phyloP scores from a whole-genome alignment of 2,797 vertebrate genomes.

The Peromyscus eremicus region DNA sequence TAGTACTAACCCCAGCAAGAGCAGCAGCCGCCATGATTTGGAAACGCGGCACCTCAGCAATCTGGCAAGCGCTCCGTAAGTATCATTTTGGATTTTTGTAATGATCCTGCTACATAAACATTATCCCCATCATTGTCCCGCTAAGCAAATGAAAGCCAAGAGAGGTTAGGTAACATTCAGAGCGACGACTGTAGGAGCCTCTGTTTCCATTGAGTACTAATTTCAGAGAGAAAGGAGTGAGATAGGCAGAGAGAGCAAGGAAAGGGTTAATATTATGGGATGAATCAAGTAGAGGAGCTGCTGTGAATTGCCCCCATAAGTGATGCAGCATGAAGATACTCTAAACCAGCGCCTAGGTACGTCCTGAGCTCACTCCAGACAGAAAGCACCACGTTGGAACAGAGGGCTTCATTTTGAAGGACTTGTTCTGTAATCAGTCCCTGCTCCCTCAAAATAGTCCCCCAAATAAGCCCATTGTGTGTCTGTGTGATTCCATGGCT shows the following conservation, averaged over 20 bases:
- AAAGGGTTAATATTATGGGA: neutral
- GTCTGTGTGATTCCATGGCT: neutral
- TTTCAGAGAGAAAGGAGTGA: neutral
- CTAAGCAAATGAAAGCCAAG: neutral
- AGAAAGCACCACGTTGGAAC: neutral
- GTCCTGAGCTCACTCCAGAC: neutral
- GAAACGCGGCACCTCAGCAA: neutral
- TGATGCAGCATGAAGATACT: neutral
- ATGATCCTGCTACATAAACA: neutral
- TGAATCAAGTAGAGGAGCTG: neutral
- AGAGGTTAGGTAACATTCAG: neutral
- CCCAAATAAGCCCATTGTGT: constrained; percentile 24
- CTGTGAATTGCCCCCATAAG: neutral
- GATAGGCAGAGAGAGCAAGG: neutral
- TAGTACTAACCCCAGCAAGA: neutral
- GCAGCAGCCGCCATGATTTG: too few relatives aligned
- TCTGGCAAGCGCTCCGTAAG: neutral
- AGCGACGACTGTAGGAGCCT: neutral
- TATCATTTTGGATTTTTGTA: neutral
- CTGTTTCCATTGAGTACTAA: neutral
- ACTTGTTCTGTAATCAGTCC: neutral
- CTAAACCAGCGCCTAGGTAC: neutral
- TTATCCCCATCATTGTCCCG: neutral
- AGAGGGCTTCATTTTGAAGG: neutral
- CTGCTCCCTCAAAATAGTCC: neutral